Conservation (phyloP, 2,797 vertebrate genomes). For the Pantherophis vulpinus region DNA sequence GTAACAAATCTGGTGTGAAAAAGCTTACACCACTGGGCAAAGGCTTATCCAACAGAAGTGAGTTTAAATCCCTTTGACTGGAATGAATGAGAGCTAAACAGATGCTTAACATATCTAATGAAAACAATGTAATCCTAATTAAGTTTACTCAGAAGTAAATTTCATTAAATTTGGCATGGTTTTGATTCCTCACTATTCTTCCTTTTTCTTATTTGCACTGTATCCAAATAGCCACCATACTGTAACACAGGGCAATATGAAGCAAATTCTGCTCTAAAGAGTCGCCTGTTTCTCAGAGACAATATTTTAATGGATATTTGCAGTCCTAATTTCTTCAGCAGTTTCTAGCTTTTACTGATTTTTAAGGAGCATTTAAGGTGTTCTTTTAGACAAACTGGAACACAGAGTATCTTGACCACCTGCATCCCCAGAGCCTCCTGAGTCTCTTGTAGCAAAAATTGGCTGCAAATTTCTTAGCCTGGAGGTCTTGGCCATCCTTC, state of each 20-base stretch:
- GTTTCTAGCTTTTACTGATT: constrained; percentile 3
- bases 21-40: not conserved
- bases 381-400: constrained; percentile 8
- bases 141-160: not conserved
- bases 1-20: not conserved
- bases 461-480: constrained; percentile 18
- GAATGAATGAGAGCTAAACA: not conserved
- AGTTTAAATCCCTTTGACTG: not conserved
- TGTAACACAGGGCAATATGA: constrained; percentile 5
- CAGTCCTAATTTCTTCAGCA: not conserved
- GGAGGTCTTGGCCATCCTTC: constrained; percentile 12
- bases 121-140: not conserved
- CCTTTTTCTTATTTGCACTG: not conserved
- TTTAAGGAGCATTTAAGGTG: constrained; percentile 12
- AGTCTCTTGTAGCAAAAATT: constrained; percentile 11
- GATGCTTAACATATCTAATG: not conserved
- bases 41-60: not conserved
- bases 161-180: not conserved
- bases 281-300: constrained; percentile 10
- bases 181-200: not conserved
- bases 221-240: not conserved
- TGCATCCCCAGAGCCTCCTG: constrained; percentile 3
- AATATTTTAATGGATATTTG: constrained; percentile 22
- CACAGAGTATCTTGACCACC: not conserved
- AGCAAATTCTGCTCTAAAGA: not conserved